Base-by-base conservation (phyloP, 2,113 vertebrate genomes). In the Protomyctophum bolini region DNA sequence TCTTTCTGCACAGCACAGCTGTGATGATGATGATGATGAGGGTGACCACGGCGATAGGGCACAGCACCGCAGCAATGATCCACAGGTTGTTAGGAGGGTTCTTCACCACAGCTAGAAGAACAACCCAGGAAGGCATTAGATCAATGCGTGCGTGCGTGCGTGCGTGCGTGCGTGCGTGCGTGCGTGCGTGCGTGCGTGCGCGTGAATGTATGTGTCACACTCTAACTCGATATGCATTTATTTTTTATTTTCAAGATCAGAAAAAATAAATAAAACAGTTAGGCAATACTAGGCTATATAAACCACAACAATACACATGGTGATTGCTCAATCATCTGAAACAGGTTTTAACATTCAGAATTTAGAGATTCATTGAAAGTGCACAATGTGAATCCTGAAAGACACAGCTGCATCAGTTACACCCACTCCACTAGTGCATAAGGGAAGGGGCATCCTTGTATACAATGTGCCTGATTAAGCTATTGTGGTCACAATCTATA, bases 1-100 rank as follows among this genome's bases (percentile, higher is more conserved):
- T 99, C 92, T 98, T 99, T 86, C 96, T 93, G 90, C 98, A 99
- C 68, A 99, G 94, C 84, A 99, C 97, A 0, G 96, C 96, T 0
- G 98, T 97, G 91, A 99, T 99, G 88, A 99, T 98, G 91, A 98
- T 95, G 84, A 98, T 97, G 88, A 99, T 98, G 83, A 99, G 92
- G 0, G 96, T 97, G 79, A 98, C 97, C 52, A 99, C 96, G 0
- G 94, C 94, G 0, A 99, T 97, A 58, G 97, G 98, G 6, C 97
- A 96, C 88, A 99, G 83, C 74, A 99, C 97, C 0, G 98, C 97
- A 0, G 98, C 97, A 0, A 99, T 96, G 92, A 99, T 98, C 98
- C 98, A 99, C 68, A 99, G 92, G 90, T 99, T 99, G 91, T 98
- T 99, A 7, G 97, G 96, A 0, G 98, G 98, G 66, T 95, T 97